Evolutionary conservation across 2,888 invertebrate genomes (phyloP).

Genomic region (Idaea straminata): DNA sequence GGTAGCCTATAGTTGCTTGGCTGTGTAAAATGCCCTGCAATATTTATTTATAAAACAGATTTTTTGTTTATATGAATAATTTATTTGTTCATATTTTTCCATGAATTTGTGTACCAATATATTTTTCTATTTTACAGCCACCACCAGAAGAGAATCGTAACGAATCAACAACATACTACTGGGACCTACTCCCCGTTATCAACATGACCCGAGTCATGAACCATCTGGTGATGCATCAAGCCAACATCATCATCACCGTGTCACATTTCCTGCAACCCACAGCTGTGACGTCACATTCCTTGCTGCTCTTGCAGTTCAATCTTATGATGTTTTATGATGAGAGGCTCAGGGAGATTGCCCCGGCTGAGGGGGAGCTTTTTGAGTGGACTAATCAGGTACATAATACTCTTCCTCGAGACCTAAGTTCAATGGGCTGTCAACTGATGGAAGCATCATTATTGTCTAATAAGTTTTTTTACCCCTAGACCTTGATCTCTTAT

Average conservation of each 20-base stretch:
- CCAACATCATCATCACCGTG: slow-evolving; percentile 19
- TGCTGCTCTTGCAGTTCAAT: slow-evolving; percentile 56
- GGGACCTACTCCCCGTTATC: slow-evolving; percentile 64
- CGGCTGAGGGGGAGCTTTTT: slow-evolving; percentile 57
- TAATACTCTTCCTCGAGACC: too few relatives aligned
- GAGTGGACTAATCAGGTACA: slow-evolving; percentile 38
- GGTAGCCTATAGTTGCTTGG: too few relatives aligned
- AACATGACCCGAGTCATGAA: slow-evolving; percentile 62
- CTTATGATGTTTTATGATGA: slow-evolving; percentile 56
- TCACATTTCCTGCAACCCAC: slow-evolving; percentile 60
- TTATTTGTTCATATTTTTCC: neutral
- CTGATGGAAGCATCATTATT: too few relatives aligned
- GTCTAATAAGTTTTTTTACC: too few relatives aligned
- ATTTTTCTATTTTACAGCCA: slow-evolving; percentile 36
- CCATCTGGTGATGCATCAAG: slow-evolving; percentile 35
- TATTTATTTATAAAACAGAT: too few relatives aligned
- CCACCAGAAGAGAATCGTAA: slow-evolving; percentile 52
- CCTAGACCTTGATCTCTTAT: too few relatives aligned
- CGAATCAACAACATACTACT: slow-evolving; percentile 59
- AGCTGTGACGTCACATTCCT: slow-evolving; percentile 40
- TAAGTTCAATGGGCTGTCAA: too few relatives aligned
- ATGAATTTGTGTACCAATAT: too few relatives aligned
- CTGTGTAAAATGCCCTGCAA: too few relatives aligned
- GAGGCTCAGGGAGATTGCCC: slow-evolving; percentile 47
- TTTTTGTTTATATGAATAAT: too few relatives aligned